A percentile compares a stretch with the other conserved stretches of the same genome.
Conservation (phyloP, 2,888 invertebrate species). For the Germaria angustata region DNA sequence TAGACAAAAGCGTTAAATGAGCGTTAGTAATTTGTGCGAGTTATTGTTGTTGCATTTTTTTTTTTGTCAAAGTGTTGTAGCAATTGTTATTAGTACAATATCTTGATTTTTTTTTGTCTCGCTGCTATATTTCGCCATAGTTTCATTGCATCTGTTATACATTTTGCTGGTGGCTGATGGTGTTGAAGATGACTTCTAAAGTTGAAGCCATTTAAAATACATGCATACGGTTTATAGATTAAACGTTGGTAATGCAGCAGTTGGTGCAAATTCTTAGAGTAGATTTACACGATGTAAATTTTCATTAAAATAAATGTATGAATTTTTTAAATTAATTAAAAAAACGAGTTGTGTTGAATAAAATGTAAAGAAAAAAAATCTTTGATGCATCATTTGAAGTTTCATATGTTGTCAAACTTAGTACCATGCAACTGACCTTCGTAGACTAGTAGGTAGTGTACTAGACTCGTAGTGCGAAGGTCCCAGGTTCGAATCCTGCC, state of each 20-base stretch:
- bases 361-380: too few species aligned
- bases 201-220: not conserved
- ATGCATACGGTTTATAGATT: not conserved
- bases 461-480: too few species aligned
- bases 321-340: too few species aligned
- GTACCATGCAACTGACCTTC: too few species aligned
- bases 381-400: too few species aligned
- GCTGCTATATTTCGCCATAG: conserved; percentile 4
- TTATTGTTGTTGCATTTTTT: conserved; percentile 21
- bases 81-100: conserved; percentile 13
- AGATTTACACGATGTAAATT: too few species aligned
- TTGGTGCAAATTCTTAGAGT: not conserved
- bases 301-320: too few species aligned
- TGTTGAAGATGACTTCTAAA: conserved; percentile 15
- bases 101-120: not conserved
- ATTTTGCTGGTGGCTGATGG: conserved; percentile 4
- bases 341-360: too few species aligned
- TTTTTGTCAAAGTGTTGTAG: conserved; percentile 36
- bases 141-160: conserved; percentile 21
- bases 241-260: not conserved
- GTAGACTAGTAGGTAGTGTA: too few species aligned
- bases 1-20: conserved; percentile 65
- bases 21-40: conserved; percentile 60
- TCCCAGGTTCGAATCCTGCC: too few species aligned
- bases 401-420: too few species aligned